Percentiles rank a stretch among this genome's conserved stretches.
These are phyloP conservation scores for Ictalurus furcatus DNA, from an alignment of 2,113 vertebrate species.

Conservation along the genomic window DNA sequence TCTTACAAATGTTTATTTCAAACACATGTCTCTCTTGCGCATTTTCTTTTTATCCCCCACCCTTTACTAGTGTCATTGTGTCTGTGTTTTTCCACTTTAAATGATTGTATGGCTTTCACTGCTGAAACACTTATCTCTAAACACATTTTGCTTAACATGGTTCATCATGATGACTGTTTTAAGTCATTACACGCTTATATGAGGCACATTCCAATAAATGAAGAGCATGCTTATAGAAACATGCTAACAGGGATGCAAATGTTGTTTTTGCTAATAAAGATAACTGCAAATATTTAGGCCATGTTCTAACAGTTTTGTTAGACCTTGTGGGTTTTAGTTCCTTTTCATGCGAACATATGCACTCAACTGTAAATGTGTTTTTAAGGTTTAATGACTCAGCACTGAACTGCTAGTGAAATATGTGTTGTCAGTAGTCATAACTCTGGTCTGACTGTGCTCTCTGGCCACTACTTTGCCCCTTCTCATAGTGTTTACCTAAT, in stretches of 20 bases:
- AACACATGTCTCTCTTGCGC: neutral
- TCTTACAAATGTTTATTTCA: neutral
- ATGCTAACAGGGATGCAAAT: neutral
- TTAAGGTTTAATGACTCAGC: neutral
- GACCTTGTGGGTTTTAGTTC: neutral
- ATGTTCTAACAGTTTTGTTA: neutral
- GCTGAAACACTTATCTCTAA: neutral
- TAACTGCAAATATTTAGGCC: neutral
- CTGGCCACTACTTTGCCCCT: neutral
- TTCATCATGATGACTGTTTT: neutral
- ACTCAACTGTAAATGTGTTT: neutral
- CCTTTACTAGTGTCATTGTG: neutral
- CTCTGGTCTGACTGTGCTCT: neutral
- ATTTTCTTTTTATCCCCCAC: neutral
- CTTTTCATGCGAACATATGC: neutral
- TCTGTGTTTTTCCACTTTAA: conserved; percentile 10
- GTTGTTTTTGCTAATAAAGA: neutral
- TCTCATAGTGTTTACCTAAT: neutral
- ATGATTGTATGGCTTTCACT: neutral
- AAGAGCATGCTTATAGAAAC: neutral
- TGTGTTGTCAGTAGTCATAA: neutral
- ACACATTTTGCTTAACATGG: neutral
- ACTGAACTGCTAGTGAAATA: neutral
- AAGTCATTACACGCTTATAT: neutral
- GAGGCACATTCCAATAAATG: neutral